phyloP scores from a whole-genome alignment of 2,113 vertebrate species.

The Catharus minimus region DNA sequence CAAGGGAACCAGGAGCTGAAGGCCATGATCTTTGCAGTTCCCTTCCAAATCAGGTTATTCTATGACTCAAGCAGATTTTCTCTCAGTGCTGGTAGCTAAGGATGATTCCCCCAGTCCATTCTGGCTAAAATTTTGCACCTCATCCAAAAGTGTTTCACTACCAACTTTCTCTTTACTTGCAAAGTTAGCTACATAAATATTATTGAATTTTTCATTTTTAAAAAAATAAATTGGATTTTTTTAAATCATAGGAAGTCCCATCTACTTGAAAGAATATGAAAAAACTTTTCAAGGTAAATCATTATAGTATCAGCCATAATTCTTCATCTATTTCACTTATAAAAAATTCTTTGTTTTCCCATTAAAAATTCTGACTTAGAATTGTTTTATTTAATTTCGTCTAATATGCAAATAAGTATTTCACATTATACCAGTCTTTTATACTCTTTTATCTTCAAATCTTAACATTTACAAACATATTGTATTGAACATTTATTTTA shows the following conservation, averaged over 20 bases:
- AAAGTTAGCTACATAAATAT: not conserved
- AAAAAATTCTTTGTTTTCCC: not conserved
- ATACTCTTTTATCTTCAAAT: slow-evolving; percentile 23
- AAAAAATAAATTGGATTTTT: not conserved
- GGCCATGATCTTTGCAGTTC: not conserved
- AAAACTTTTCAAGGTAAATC: not conserved
- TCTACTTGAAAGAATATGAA: not conserved
- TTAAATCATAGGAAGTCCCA: not conserved
- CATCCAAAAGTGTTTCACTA: not conserved
- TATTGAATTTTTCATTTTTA: not conserved
- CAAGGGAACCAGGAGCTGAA: not conserved
- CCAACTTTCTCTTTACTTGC: not conserved
- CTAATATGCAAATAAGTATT: not conserved
- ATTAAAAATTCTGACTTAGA: not conserved
- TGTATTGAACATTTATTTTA: slow-evolving; percentile 71
- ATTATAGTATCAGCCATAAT: not conserved
- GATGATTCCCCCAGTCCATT: not conserved
- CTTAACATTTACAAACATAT: slow-evolving; percentile 68
- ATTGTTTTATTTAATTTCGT: not conserved
- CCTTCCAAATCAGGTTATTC: not conserved
- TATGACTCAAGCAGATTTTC: not conserved
- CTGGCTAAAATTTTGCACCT: not conserved
- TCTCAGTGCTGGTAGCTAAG: not conserved
- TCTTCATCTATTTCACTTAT: not conserved
- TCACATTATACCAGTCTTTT: not conserved